Conservation (phyloP, 2,113 vertebrate genomes). For the Mandrillus leucophaeus region DNA sequence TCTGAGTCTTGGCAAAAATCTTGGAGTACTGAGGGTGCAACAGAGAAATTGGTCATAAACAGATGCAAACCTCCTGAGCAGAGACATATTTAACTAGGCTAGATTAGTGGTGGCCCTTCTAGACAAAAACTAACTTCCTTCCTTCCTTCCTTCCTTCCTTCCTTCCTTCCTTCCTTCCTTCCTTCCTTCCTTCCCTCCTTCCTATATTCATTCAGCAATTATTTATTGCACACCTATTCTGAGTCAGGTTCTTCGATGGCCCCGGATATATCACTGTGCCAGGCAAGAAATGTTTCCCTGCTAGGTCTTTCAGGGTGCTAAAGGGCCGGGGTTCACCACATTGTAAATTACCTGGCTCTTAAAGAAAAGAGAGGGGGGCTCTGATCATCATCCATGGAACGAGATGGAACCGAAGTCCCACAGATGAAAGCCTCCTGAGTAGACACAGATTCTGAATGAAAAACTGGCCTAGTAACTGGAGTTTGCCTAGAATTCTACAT, state of each 20-base stretch:
- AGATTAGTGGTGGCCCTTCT: background rate
- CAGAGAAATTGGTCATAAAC: background rate
- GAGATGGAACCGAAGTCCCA: background rate
- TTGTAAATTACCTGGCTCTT: background rate
- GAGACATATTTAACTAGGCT: background rate
- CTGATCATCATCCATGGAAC: background rate
- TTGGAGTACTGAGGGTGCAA: background rate
- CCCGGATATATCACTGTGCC: background rate
- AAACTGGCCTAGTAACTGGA: background rate
- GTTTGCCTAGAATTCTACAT: background rate
- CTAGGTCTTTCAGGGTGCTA: too few species aligned
- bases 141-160: background rate
- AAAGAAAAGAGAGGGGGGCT: background rate
- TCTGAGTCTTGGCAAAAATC: background rate
- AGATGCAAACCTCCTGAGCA: constrained; percentile 31
- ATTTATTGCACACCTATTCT: background rate
- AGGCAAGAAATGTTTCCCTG: background rate
- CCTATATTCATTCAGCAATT: background rate
- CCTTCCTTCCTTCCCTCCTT: background rate
- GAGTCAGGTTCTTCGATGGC: background rate
- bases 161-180: background rate
- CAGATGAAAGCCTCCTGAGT: too few species aligned
- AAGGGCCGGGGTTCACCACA: background rate
- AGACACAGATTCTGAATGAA: background rate
- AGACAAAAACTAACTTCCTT: background rate